phyloP scores from a whole-genome alignment of 1,140 invertebrate species.

The Belonocnema kinseyi region DNA sequence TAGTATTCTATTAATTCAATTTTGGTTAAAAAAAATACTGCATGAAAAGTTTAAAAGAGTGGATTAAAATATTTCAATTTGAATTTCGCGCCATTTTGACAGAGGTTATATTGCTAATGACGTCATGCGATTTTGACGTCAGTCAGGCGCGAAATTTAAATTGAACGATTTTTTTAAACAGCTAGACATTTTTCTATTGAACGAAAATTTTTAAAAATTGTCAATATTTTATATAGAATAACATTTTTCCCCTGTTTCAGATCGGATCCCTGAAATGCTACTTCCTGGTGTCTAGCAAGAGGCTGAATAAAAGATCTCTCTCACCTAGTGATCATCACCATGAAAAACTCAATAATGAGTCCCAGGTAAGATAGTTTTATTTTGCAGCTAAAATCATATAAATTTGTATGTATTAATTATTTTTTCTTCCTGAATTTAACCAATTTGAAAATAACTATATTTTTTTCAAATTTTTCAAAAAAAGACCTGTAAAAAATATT shows the following conservation, averaged over 20 bases:
- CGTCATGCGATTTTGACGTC: not conserved
- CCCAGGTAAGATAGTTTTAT: slow-evolving; percentile 79
- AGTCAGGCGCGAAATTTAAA: too few relatives aligned
- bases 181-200: not conserved
- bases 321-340: slow-evolving; percentile 85
- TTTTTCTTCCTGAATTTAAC: too few relatives aligned
- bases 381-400: not conserved
- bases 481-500: too few relatives aligned
- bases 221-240: too few relatives aligned
- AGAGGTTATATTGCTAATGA: not conserved
- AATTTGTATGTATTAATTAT: not conserved
- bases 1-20: too few relatives aligned
- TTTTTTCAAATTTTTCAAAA: too few relatives aligned
- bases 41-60: too few relatives aligned
- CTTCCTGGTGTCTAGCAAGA: slow-evolving; percentile 88
- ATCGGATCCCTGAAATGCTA: slow-evolving; percentile 89
- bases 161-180: too few relatives aligned
- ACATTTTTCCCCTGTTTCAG: slow-evolving; percentile 79
- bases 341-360: slow-evolving; percentile 82
- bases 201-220: not conserved
- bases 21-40: too few relatives aligned
- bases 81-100: not conserved
- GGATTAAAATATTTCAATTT: slow-evolving; percentile 1
- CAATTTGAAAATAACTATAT: too few relatives aligned
- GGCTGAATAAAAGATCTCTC: slow-evolving; percentile 87